These are phyloP conservation scores for Malurus melanocephalus DNA, from an alignment of 2,113 vertebrate genomes.

Conservation along the genomic window DNA sequence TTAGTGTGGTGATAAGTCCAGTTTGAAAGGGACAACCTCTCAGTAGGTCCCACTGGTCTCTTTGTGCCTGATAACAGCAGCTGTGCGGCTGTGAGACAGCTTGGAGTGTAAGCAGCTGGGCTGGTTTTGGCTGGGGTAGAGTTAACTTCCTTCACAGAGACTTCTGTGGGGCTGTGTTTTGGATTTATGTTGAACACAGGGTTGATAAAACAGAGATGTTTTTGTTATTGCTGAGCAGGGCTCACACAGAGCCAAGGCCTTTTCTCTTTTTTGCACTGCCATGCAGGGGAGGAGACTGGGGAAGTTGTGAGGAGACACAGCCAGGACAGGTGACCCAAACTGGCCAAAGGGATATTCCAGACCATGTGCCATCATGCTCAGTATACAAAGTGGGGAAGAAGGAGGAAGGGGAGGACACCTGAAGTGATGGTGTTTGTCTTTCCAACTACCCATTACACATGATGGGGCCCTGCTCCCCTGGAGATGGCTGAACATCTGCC, in stretches of 20 bases:
- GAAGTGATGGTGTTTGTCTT: neutral
- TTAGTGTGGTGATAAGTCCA: fast-evolving
- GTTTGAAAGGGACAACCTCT: neutral
- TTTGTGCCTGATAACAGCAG: neutral
- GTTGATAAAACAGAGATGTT: neutral
- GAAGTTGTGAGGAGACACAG: neutral
- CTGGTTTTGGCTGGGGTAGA: neutral
- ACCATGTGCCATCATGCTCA: neutral
- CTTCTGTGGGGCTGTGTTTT: neutral
- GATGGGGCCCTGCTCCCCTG: neutral
- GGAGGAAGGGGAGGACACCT: neutral
- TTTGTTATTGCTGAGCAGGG: neutral
- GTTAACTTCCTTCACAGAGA: neutral
- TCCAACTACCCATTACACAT: neutral
- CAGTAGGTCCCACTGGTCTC: neutral
- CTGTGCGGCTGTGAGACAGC: neutral
- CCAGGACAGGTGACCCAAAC: neutral
- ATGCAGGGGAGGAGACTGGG: fast-evolving
- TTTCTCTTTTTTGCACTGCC: neutral
- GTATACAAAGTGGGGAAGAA: neutral
- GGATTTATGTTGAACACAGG: neutral
- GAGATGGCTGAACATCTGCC: neutral
- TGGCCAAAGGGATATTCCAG: neutral
- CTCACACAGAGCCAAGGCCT: neutral
- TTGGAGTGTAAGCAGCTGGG: neutral